These are phyloP conservation scores for Hypocryptadius cinnamomeus DNA, from an alignment of 2,113 vertebrate species.

Conservation along the genomic window DNA sequence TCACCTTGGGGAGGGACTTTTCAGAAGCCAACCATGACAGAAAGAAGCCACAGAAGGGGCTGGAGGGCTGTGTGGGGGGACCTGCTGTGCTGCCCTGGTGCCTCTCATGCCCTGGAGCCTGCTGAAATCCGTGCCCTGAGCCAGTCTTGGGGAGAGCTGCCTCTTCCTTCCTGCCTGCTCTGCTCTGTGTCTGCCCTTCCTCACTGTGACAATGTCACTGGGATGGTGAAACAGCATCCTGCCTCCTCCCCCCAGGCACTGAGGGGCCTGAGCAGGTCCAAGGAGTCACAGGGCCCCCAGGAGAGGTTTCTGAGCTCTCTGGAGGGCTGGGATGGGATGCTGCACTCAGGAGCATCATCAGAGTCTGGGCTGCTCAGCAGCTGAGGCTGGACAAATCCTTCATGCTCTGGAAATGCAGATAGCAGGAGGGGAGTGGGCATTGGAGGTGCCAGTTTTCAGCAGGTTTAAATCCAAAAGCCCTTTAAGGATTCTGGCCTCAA, in stretches of 20 bases:
- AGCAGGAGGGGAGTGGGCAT: neutral
- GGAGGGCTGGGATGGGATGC: neutral
- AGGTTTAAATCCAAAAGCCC: neutral
- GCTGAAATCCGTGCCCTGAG: neutral
- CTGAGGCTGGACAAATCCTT: no score
- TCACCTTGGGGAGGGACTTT: neutral
- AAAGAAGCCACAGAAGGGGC: neutral
- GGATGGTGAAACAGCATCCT: neutral
- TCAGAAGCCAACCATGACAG: neutral
- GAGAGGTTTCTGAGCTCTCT: neutral
- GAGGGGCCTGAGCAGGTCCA: neutral
- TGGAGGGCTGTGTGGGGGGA: neutral
- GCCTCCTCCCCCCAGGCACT: neutral
- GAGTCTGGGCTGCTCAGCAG: neutral
- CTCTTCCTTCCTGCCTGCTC: neutral
- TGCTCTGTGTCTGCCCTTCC: neutral
- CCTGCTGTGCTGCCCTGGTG: neutral
- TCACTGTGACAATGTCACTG: rapidly evolving
- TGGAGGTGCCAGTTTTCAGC: neutral
- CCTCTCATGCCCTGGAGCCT: rapidly evolving
- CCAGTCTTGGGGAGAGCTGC: rapidly evolving
- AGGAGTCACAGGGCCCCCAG: neutral
- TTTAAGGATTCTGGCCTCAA: neutral
- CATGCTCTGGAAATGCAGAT: neutral
- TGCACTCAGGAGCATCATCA: neutral